Evolutionary conservation across 2,797 vertebrate species (phyloP).

Genomic region (Chloroceryle inda): DNA sequence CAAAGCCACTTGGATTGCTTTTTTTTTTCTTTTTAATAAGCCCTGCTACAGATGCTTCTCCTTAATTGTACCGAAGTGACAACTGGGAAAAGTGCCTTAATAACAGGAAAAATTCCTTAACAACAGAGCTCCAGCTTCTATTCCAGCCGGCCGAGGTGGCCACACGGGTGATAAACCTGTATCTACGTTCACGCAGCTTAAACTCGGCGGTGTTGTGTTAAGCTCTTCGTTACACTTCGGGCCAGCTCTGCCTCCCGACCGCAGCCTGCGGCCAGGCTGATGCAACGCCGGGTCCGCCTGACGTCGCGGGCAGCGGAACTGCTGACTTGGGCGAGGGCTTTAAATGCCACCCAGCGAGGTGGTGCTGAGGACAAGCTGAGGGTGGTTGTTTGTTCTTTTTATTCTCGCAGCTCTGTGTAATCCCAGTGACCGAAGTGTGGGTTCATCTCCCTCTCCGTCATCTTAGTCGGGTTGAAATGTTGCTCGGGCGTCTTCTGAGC

Average conservation of each 20-base stretch:
- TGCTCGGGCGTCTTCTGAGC: neutral
- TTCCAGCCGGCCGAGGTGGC: neutral
- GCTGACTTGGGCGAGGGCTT: neutral
- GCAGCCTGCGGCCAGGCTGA: neutral
- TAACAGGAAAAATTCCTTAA: neutral
- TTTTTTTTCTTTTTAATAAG: neutral
- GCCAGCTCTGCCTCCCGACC: neutral
- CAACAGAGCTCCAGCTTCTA: neutral
- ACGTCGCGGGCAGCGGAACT: neutral
- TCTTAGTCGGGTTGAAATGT: fast-evolving
- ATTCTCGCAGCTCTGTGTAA: neutral
- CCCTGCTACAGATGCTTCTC: neutral
- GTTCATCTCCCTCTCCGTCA: fast-evolving
- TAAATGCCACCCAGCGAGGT: neutral
- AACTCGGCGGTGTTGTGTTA: neutral
- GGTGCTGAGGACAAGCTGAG: neutral
- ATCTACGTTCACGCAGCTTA: neutral
- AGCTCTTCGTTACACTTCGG: fast-evolving
- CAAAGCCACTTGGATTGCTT: neutral
- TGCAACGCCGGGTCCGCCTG: neutral
- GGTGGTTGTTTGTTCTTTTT: neutral
- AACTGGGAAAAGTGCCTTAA: neutral
- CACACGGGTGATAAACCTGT: fast-evolving
- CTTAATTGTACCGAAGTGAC: neutral
- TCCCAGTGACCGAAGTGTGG: neutral